Percentiles rank a stretch among this genome's conserved stretches.
Evolutionary conservation across 2,797 vertebrate species (phyloP).

Genomic region (Cercopithecus diana): DNA sequence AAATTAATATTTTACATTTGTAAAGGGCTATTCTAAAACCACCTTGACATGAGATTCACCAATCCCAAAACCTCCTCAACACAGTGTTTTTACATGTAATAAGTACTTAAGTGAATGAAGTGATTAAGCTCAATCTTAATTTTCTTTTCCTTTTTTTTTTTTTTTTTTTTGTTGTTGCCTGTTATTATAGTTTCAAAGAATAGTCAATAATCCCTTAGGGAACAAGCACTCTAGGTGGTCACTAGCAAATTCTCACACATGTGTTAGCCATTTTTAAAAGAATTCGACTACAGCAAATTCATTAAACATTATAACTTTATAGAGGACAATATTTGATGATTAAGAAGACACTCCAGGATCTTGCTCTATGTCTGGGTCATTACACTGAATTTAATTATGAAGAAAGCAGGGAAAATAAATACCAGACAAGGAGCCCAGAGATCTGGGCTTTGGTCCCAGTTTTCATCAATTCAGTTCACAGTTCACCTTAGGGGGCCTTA

Average conservation of each 20-base stretch:
- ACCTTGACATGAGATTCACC: background rate
- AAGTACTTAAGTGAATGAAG: background rate
- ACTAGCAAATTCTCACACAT: background rate
- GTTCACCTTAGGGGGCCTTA: background rate
- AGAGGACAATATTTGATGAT: constrained; percentile 49
- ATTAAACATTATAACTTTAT: constrained; percentile 21
- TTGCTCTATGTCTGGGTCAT: constrained; percentile 16
- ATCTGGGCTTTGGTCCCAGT: background rate
- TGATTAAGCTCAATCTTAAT: background rate
- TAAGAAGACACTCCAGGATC: constrained; percentile 28
- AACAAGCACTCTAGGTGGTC: background rate
- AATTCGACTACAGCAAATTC: constrained; percentile 35
- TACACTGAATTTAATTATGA: constrained; percentile 41
- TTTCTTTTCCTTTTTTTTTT: background rate
- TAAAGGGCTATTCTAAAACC: background rate
- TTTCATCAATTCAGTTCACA: background rate
- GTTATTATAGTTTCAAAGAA: background rate
- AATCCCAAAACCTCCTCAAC: background rate
- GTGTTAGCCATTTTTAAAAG: background rate
- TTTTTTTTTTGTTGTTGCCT: background rate
- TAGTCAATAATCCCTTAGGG: background rate
- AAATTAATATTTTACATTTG: background rate
- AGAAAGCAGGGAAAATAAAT: constrained; percentile 12
- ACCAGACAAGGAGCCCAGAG: background rate
- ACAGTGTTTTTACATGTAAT: background rate